phyloP scores from a whole-genome alignment of 2,113 vertebrate species.

The Petroica traversi region DNA sequence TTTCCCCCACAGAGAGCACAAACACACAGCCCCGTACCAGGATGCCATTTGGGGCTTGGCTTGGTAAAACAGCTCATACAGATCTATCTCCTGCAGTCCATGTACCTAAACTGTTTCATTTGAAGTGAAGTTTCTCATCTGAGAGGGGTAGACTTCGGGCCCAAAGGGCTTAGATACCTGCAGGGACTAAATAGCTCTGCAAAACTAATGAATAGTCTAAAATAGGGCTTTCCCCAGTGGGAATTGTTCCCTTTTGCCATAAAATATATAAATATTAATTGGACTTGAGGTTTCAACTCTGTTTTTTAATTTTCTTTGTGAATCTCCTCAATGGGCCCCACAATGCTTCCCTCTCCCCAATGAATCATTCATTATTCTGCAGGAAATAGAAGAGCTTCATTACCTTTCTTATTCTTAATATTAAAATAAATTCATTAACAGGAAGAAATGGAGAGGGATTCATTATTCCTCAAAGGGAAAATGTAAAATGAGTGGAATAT shows the following conservation, averaged over 20 bases:
- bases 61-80: neutral
- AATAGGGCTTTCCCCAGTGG: neutral
- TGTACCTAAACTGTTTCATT: neutral
- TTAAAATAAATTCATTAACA: slow-evolving; percentile 28
- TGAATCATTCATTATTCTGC: slow-evolving; percentile 24
- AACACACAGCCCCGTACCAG: fast-evolving
- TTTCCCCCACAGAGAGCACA: fast-evolving
- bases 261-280: slow-evolving; percentile 23
- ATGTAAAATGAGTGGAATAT: neutral
- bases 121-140: neutral
- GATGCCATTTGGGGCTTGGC: fast-evolving
- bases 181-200: neutral
- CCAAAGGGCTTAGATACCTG: neutral
- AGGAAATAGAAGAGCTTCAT: neutral
- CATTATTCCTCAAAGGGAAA: neutral
- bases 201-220: slow-evolving; percentile 10
- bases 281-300: neutral
- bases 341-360: neutral
- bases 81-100: neutral
- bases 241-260: neutral
- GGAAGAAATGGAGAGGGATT: neutral
- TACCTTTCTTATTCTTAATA: neutral
- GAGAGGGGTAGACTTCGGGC: neutral
- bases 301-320: neutral
- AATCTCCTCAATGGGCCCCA: neutral